Evolutionary conservation across 1,140 invertebrate genomes (phyloP).

Genomic region (Tribolium madens): DNA sequence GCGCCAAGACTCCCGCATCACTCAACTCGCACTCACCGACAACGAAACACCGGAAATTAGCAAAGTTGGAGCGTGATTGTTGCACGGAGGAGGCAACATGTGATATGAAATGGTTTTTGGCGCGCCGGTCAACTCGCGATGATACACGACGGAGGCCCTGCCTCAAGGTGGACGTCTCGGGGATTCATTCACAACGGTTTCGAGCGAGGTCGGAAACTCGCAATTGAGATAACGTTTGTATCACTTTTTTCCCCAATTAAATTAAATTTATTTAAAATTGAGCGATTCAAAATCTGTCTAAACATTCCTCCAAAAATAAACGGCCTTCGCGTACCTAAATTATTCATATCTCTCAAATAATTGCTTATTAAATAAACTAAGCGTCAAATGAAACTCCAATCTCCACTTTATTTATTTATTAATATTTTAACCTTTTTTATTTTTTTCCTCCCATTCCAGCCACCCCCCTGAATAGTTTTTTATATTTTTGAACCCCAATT

Average conservation of each 20-base stretch:
- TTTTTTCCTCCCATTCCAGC: constrained; percentile 44
- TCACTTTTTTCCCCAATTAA: not conserved
- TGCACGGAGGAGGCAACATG: constrained; percentile 1
- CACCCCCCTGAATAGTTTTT: constrained; percentile 40
- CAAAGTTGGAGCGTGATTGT: not conserved
- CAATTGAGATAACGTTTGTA: not conserved
- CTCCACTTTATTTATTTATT: not conserved
- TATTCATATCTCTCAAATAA: constrained; percentile 4
- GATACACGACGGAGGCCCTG: not conserved
- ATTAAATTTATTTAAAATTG: not conserved
- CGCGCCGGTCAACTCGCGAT: constrained; percentile 29
- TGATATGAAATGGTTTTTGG: constrained; percentile 38
- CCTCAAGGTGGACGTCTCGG: not conserved
- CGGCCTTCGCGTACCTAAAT: not conserved
- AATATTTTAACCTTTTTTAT: not conserved
- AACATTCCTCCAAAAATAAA: constrained; percentile 12
- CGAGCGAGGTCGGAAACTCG: not conserved
- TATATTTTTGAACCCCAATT: constrained; percentile 65
- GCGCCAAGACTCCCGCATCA: not conserved
- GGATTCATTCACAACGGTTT: not conserved
- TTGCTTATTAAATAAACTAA: constrained; percentile 11
- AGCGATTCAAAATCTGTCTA: not conserved
- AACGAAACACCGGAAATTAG: not conserved
- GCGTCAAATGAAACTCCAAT: not conserved
- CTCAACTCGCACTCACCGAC: not conserved